phyloP scores from a whole-genome alignment of 1,140 invertebrate genomes.

The Drosophila nasuta region DNA sequence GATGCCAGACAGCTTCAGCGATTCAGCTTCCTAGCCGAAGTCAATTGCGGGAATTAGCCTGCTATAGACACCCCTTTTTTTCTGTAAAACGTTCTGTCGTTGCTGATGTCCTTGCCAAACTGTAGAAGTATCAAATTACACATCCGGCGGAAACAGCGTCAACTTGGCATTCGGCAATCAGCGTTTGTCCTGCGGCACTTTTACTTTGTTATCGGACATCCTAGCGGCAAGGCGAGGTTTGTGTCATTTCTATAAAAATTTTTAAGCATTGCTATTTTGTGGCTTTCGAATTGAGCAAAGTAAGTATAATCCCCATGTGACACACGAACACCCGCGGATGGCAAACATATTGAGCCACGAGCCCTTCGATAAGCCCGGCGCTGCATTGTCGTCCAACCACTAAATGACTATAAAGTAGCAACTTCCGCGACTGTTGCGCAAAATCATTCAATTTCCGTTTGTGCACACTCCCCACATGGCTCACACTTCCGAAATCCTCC shows the following conservation, averaged over 20 bases:
- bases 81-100: background rate
- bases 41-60: constrained; percentile 79
- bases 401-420: constrained; percentile 84
- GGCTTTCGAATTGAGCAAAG: constrained; percentile 35
- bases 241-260: constrained; percentile 67
- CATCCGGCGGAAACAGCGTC: constrained; percentile 80
- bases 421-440: constrained; percentile 83
- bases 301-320: constrained; percentile 64
- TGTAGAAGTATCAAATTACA: constrained; percentile 84
- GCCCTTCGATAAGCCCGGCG: constrained; percentile 55
- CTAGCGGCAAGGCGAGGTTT: constrained; percentile 56
- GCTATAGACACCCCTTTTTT: constrained; percentile 54
- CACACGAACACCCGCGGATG: constrained; percentile 12
- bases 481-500: background rate
- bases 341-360: constrained; percentile 39
- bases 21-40: constrained; percentile 53
- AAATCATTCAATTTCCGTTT: constrained; percentile 84
- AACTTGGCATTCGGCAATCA: constrained; percentile 49
- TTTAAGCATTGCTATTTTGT: constrained; percentile 46
- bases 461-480: constrained; percentile 62
- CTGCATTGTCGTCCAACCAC: constrained; percentile 68
- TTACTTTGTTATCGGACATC: constrained; percentile 78
- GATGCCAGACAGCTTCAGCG: background rate
- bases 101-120: constrained; percentile 51
- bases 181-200: constrained; percentile 61